A percentile compares a stretch with the other conserved stretches of the same genome.
These are phyloP conservation scores for Gnathonemus echidnorhynchus DNA, from an alignment of 2,113 vertebrate genomes.

Conservation along the genomic window DNA sequence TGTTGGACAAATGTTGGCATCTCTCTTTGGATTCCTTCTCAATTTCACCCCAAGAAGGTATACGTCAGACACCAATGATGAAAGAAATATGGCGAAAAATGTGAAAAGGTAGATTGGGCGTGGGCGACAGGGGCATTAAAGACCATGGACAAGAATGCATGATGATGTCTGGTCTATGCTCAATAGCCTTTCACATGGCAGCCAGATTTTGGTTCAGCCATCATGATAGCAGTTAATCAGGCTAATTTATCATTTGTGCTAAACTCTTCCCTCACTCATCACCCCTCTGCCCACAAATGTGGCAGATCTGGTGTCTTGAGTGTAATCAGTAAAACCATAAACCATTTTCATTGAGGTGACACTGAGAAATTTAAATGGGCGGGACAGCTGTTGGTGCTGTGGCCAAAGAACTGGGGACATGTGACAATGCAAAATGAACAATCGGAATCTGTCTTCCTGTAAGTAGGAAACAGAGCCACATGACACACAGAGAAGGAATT, in stretches of 20 bases:
- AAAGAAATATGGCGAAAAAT: not conserved
- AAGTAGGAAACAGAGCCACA: not conserved
- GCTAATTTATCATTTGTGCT: not conserved
- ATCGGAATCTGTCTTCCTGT: not conserved
- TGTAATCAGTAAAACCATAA: not conserved
- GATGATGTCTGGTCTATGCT: not conserved
- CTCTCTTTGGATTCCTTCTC: not conserved
- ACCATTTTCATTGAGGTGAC: not conserved
- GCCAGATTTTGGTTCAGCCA: not conserved
- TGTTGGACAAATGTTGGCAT: not conserved
- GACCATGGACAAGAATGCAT: not conserved
- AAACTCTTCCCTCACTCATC: not conserved
- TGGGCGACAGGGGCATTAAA: not conserved
- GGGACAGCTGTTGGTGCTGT: not conserved
- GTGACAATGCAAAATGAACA: not conserved
- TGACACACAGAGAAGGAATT: not conserved
- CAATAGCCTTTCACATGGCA: not conserved
- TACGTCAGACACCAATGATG: not conserved
- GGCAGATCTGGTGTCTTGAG: not conserved
- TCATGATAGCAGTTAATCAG: not conserved
- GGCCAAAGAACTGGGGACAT: not conserved
- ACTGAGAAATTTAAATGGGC: not conserved
- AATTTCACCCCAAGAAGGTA: not conserved
- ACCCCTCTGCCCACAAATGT: not conserved
- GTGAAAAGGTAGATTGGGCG: not conserved